Evolutionary conservation across 2,113 vertebrate genomes (phyloP).

Genomic region (Pycnonotus jocosus): DNA sequence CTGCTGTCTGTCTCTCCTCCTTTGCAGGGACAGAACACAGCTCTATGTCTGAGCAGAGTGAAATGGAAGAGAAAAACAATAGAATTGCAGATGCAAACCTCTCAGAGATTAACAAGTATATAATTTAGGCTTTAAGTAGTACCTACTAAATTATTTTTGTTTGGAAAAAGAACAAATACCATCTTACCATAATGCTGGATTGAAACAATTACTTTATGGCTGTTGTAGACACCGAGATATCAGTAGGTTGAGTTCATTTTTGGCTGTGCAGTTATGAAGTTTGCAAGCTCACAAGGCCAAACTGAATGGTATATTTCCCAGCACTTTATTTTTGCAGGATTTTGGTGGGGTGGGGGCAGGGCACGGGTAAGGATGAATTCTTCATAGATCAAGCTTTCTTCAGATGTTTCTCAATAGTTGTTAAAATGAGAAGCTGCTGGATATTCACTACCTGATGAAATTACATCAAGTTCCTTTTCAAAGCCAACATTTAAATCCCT

Average conservation of each 20-base stretch:
- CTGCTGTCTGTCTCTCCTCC: background rate
- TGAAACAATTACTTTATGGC: background rate
- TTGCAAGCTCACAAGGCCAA: background rate
- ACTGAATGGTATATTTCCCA: background rate
- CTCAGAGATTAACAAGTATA: background rate
- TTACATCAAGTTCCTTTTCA: background rate
- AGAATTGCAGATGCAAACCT: background rate
- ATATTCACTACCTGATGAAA: background rate
- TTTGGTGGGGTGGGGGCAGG: background rate
- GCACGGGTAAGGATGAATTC: background rate
- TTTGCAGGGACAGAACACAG: background rate
- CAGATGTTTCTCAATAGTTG: background rate
- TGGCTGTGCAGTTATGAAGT: background rate
- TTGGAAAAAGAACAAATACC: background rate
- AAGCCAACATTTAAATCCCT: conserved; percentile 43
- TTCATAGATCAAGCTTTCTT: background rate
- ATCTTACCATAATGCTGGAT: background rate
- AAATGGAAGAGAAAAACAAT: background rate
- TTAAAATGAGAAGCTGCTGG: background rate
- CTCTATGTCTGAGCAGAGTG: background rate
- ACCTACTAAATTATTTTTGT: background rate
- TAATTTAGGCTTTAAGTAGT: background rate
- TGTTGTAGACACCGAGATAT: background rate
- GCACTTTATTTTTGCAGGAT: background rate
- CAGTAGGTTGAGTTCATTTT: background rate